A percentile compares a stretch with the other conserved stretches of the same genome.
phyloP scores from a whole-genome alignment of 2,888 invertebrate genomes.

The Tyria jacobaeae region DNA sequence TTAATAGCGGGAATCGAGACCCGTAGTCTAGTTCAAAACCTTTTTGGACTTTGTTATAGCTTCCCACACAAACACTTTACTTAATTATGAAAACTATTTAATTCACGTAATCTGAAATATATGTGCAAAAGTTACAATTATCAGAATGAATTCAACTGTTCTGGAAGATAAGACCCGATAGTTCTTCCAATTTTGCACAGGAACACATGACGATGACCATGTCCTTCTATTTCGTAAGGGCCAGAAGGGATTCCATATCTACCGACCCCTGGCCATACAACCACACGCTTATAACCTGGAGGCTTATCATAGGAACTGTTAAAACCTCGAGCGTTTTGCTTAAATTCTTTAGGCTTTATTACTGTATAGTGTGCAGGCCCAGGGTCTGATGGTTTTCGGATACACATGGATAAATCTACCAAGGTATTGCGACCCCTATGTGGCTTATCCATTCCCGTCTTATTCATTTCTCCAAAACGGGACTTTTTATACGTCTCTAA shows the following conservation, averaged over 20 bases:
- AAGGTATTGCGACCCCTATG: constrained; percentile 80
- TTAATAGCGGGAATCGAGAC: too few relatives aligned
- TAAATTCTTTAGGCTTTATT: constrained; percentile 56
- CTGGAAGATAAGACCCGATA: constrained; percentile 66
- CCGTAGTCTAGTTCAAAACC: too few relatives aligned
- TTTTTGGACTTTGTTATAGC: too few relatives aligned
- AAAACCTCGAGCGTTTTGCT: constrained; percentile 64
- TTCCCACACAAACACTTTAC: too few relatives aligned
- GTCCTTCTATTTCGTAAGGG: constrained; percentile 62
- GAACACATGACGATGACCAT: constrained; percentile 74
- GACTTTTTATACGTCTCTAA: constrained; percentile 69
- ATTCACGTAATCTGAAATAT: too few relatives aligned
- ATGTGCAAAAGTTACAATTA: neutral
- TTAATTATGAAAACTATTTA: too few relatives aligned
- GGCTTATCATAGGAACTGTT: constrained; percentile 75
- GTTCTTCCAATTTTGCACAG: constrained; percentile 69
- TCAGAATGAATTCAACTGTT: constrained; percentile 76
- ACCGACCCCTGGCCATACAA: constrained; percentile 80
- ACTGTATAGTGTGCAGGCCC: constrained; percentile 81
- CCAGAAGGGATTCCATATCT: constrained; percentile 59
- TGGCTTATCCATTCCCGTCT: constrained; percentile 65
- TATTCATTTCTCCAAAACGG: constrained; percentile 73
- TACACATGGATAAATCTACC: constrained; percentile 80
- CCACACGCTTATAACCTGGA: constrained; percentile 66
- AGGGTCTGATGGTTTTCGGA: constrained; percentile 79